Percentiles rank a stretch among this genome's conserved stretches.
Evolutionary conservation across 2,797 vertebrate species (phyloP).

Genomic region (Catharus ustulatus): DNA sequence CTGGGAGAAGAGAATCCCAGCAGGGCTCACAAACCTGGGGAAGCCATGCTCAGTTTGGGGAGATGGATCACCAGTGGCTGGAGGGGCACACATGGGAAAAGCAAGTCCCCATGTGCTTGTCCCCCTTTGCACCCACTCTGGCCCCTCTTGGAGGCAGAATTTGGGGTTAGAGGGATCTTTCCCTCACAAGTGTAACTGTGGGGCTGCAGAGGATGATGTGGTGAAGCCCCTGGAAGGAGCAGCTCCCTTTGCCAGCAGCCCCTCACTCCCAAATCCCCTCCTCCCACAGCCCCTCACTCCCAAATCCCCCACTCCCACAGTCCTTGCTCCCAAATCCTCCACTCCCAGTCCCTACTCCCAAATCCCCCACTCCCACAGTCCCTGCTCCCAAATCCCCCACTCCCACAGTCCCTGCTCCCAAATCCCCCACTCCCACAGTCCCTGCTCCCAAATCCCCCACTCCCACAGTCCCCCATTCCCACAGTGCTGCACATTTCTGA

Average conservation of each 20-base stretch:
- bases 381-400: background rate
- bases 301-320: background rate
- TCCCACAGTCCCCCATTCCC: background rate
- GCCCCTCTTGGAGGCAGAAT: background rate
- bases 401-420: background rate
- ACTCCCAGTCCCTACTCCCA: too few species aligned
- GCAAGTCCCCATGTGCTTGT: fast-evolving
- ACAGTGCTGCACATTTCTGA: fast-evolving
- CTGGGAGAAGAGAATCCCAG: background rate
- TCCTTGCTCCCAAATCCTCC: background rate
- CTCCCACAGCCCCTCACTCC: background rate
- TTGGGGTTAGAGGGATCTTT: background rate
- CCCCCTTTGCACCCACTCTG: background rate
- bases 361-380: too few species aligned
- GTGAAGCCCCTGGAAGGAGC: background rate
- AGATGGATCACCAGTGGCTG: fast-evolving
- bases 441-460: background rate
- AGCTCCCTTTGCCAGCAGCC: background rate
- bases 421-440: background rate
- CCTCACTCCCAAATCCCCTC: background rate
- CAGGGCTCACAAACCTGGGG: background rate
- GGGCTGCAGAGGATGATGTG: background rate
- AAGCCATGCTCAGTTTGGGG: background rate
- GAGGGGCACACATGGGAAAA: background rate
- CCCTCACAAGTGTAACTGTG: fast-evolving